Evolutionary conservation across 2,888 invertebrate species (phyloP), one percentile per base, ranked within the genome.

Genomic region (Epicampocera succincta): DNA sequence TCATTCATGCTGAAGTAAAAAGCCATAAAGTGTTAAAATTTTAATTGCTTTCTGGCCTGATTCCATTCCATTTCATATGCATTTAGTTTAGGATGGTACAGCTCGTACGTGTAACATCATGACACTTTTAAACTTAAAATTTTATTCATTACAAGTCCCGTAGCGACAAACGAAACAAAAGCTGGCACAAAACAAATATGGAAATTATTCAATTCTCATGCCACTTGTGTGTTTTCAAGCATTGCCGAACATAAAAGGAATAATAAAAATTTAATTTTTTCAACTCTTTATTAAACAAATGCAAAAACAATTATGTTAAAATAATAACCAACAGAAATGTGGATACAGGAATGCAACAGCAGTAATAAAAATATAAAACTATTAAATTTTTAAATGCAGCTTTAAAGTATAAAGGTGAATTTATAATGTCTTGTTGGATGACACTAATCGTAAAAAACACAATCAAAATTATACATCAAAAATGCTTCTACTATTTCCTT

Each of bases 261-360:
- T 50, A 42, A 58, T 29, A 48, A 50, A 58, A 50, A 60, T 42
- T 48, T 17, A 8, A 13, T 33, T 46, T 25, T 65, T 65, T 46
- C 13, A 48, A 74, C 38, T 63, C 17, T 33, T 48, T 38, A 12
- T 42, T 3, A 46, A 69, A 33, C 13, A 69, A 69, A 63, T 61
- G 52, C 25, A 38, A 19, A 54, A 9, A 69, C 25, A 69, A 61
- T 61, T 69, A 60, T 56, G 61, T 76, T 54, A 29, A 3, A 66
- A 69, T 69, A 76, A 76, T 69, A 54, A 48, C 25, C 46, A 52
- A 61, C 46, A 69, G 42, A 33, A 48, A 60, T 50, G 19, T 46
- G 54, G 58, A 25, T 44, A 54, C 19, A 21, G 40, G 12, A 44
- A 44, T 54, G 15, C 48, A 12, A 54, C 42, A 72, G 12, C 17